A percentile compares a stretch with the other conserved stretches of the same genome.
Conservation (phyloP, 2,113 vertebrate species). For the Triplophysa tibetana region DNA sequence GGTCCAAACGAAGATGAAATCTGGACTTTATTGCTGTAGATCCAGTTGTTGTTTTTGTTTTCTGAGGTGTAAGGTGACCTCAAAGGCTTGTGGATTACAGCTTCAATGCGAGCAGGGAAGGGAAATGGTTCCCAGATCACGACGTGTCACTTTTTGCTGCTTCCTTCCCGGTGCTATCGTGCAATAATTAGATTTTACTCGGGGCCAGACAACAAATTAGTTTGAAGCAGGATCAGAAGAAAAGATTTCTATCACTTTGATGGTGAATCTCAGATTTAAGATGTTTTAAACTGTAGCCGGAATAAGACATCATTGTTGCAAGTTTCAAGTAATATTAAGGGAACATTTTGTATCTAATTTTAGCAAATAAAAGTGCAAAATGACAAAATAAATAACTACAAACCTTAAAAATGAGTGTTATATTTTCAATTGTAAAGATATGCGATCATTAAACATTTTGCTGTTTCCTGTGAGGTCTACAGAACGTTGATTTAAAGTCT, state of each 20-base stretch:
- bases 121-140: conserved; percentile 53
- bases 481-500: conserved; percentile 27
- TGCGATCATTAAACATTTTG: neutral
- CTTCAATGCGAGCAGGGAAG: conserved; percentile 25
- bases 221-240: neutral
- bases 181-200: conserved; percentile 15
- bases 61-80: conserved; percentile 42
- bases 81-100: conserved; percentile 37
- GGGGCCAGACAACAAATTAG: neutral
- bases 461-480: neutral
- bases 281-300: no score
- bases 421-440: no score
- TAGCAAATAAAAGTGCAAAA: no score
- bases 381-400: no score
- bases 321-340: no score
- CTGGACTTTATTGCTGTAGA: neutral
- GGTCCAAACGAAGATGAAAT: neutral
- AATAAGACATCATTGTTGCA: no score
- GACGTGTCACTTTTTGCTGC: conserved; percentile 49
- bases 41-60: neutral
- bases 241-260: neutral
- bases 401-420: no score
- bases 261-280: neutral
- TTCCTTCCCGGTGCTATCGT: conserved; percentile 13
- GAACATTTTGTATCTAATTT: no score